These are phyloP conservation scores for Microchrysa polita DNA, from an alignment of 2,888 invertebrate genomes.

Conservation along the genomic window DNA sequence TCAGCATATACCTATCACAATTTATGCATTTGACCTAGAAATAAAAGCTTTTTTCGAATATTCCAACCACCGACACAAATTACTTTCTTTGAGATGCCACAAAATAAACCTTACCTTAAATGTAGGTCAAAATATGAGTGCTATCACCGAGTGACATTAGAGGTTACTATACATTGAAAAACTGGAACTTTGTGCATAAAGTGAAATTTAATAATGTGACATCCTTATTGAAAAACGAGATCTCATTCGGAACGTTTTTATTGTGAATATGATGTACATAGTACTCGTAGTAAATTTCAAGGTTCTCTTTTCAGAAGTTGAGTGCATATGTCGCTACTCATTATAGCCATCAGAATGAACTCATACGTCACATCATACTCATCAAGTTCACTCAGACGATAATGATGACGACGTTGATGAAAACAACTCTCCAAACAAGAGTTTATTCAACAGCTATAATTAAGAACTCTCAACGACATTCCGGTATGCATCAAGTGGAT, in stretches of 20 bases:
- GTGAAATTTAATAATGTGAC: slow-evolving; percentile 38
- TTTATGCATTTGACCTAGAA: too few relatives aligned
- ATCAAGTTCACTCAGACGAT: background rate
- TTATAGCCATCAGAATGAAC: background rate
- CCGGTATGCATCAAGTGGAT: too few relatives aligned
- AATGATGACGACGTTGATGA: too few relatives aligned
- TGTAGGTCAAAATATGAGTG: slow-evolving; percentile 20
- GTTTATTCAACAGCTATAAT: background rate
- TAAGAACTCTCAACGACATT: background rate
- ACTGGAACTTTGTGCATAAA: background rate
- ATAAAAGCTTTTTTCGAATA: too few relatives aligned
- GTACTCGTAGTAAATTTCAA: background rate
- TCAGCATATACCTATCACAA: too few relatives aligned
- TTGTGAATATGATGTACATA: background rate
- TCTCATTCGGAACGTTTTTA: slow-evolving; percentile 17
- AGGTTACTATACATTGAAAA: too few relatives aligned
- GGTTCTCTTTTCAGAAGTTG: background rate
- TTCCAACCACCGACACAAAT: background rate
- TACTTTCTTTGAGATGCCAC: background rate
- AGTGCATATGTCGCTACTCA: background rate
- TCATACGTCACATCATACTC: too few relatives aligned
- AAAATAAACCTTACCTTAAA: background rate
- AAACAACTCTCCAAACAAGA: background rate
- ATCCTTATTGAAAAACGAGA: slow-evolving; percentile 12
- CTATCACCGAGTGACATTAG: background rate